Evolutionary conservation across 1,140 invertebrate species (phyloP).

Genomic region (Drosophila teissieri): DNA sequence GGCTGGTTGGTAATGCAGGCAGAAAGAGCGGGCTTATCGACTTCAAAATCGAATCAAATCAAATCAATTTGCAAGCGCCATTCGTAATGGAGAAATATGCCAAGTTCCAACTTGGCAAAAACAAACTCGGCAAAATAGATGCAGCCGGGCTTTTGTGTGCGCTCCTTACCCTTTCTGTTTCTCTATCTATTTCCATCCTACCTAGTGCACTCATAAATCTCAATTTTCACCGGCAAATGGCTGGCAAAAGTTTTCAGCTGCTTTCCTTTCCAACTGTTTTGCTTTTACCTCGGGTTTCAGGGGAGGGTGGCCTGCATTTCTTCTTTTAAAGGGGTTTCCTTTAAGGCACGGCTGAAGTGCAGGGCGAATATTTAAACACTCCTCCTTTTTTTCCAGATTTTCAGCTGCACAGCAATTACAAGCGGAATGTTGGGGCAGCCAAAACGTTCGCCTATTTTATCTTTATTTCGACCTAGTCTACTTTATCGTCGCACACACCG

Average conservation of each 20-base stretch:
- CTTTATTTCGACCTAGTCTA: conserved; percentile 80
- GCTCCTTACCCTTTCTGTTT: neutral
- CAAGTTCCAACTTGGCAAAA: conserved; percentile 66
- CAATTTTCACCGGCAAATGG: conserved; percentile 62
- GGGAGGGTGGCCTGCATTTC: too few relatives aligned
- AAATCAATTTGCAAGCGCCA: conserved; percentile 75
- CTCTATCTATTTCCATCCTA: conserved; percentile 3
- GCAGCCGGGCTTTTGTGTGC: conserved; percentile 43
- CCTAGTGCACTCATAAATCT: conserved; percentile 50
- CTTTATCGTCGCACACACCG: conserved; percentile 67
- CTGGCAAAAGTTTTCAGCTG: conserved; percentile 54
- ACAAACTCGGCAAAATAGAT: conserved; percentile 56
- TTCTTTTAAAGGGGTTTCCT: conserved; percentile 20
- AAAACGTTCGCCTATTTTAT: conserved; percentile 73
- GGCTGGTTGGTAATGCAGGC: conserved; percentile 5
- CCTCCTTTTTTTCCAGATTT: conserved; percentile 49
- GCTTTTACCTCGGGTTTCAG: conserved; percentile 30
- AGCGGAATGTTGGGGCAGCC: conserved; percentile 11
- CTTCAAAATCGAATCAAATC: conserved; percentile 79
- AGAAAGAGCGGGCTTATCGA: conserved; percentile 63
- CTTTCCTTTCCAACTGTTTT: conserved; percentile 52
- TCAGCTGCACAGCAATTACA: conserved; percentile 70
- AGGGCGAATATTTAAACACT: conserved; percentile 47
- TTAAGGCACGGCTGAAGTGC: conserved; percentile 25
- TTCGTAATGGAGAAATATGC: conserved; percentile 79